A percentile compares a stretch with the other conserved stretches of the same genome.
Evolutionary conservation across 1,140 invertebrate species (phyloP).

Genomic region (Maniola jurtina): DNA sequence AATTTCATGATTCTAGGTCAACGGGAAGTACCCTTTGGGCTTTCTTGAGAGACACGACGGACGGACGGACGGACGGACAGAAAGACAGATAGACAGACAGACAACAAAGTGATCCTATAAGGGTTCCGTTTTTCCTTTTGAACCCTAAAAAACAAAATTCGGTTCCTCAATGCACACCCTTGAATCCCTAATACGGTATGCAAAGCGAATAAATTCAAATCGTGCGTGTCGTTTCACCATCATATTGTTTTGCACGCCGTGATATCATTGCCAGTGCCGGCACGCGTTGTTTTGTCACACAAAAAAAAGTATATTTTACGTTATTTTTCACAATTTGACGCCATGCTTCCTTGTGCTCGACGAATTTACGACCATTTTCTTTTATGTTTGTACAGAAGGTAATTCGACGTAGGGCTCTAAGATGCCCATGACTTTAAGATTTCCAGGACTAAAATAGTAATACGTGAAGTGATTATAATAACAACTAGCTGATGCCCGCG

Average conservation of each 20-base stretch:
- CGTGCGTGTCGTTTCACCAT: constrained; percentile 35
- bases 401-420: neutral
- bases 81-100: too few relatives aligned
- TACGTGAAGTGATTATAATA: neutral
- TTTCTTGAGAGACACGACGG: too few relatives aligned
- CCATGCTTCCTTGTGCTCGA: constrained; percentile 7
- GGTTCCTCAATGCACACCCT: neutral
- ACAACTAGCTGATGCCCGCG: too few relatives aligned
- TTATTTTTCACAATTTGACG: constrained; percentile 9
- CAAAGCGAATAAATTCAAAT: constrained; percentile 51
- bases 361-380: constrained; percentile 8
- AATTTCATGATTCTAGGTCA: too few relatives aligned
- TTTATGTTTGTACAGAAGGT: constrained; percentile 12
- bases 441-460: neutral
- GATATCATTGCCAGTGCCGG: constrained; percentile 33
- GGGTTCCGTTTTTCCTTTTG: too few relatives aligned
- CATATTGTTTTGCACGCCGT: constrained; percentile 37
- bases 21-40: too few relatives aligned
- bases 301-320: constrained; percentile 26
- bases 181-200: constrained; percentile 16
- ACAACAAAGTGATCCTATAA: too few relatives aligned
- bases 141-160: too few relatives aligned
- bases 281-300: constrained; percentile 42
- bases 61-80: too few relatives aligned
- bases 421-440: neutral